Evolutionary conservation across 2,888 invertebrate genomes (phyloP), one percentile per base, ranked within the genome.

Genomic region (Sinotaia quadrata): DNA sequence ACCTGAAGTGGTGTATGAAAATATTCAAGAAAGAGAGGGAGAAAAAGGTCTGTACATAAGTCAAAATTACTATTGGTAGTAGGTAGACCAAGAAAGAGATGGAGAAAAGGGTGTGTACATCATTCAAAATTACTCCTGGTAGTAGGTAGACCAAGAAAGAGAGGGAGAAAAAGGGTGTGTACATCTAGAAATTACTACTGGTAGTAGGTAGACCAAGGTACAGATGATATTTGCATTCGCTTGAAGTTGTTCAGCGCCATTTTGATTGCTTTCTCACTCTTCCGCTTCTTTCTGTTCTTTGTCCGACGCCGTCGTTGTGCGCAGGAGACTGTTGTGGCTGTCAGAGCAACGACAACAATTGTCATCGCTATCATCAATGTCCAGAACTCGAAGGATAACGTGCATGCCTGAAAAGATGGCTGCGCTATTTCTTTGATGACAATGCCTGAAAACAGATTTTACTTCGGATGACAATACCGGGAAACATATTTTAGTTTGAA

Each of bases 261-360:
- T 34, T 65, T 65, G 10, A 65, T 24, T 4, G 65, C 54, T 36
- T 56, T 54, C 52, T 65, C 41, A 44, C 47, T 44, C 56, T 65
- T 56, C 41, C 72, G 67, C 63, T 67, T 65, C 59, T 62, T 67
- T 65, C 36, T 36, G 59, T 37, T 67, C 67, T 56, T 69, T 65
- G 49, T 59, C 56, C 59, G 69, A 60, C 67, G 69, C 49, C 69
- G 69, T 65, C 54, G 69, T 61, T 44, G 56, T 24, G 56, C 56
- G 33, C 56, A 65, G 5, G 65, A 65, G 24, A 65, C 65, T 7
- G 65, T 65, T 31, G 54, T 65, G 7, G 65, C 65, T 18, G 65
- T 65, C 15, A 65, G 65, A 4, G 65, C 65, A 5, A 65, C 65
- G 24, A 65, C 33, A 21, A 65, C 56, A 18, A 65, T 47, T 29